Conservation (phyloP, 1,140 invertebrate genomes). For the Tetraneura akinire region DNA sequence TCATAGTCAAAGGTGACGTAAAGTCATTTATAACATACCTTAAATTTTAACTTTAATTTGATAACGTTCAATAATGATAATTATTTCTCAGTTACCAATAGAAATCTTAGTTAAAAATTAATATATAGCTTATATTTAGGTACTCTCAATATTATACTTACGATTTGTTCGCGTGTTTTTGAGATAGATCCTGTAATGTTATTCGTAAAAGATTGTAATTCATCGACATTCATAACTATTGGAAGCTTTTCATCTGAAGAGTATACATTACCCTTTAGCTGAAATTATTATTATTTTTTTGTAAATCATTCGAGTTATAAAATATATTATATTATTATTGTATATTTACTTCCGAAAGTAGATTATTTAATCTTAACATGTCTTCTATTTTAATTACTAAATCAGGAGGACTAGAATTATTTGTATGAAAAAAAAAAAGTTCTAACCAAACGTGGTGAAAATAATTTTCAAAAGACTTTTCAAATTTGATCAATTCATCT, state of each 20-base stretch:
- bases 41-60: too few species aligned
- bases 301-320: conserved; percentile 11
- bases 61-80: too few species aligned
- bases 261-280: conserved; percentile 52
- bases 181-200: conserved; percentile 6
- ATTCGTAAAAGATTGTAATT: conserved; percentile 54
- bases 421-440: background rate
- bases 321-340: too few species aligned
- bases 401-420: background rate
- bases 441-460: conserved; percentile 14
- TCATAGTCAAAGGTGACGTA: too few species aligned
- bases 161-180: too few species aligned
- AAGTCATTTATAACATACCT: too few species aligned
- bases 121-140: too few species aligned
- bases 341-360: too few species aligned
- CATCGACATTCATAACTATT: conserved; percentile 45
- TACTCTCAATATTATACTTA: conserved; percentile 50
- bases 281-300: background rate
- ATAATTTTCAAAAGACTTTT: conserved; percentile 46
- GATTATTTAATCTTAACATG: background rate
- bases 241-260: conserved; percentile 50
- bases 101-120: too few species aligned
- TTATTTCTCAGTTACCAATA: too few species aligned
- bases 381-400: background rate
- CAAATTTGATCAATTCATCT: too few species aligned